These are phyloP conservation scores for Poeciliopsis occidentalis DNA, from an alignment of 2,113 vertebrate species.

Conservation along the genomic window DNA sequence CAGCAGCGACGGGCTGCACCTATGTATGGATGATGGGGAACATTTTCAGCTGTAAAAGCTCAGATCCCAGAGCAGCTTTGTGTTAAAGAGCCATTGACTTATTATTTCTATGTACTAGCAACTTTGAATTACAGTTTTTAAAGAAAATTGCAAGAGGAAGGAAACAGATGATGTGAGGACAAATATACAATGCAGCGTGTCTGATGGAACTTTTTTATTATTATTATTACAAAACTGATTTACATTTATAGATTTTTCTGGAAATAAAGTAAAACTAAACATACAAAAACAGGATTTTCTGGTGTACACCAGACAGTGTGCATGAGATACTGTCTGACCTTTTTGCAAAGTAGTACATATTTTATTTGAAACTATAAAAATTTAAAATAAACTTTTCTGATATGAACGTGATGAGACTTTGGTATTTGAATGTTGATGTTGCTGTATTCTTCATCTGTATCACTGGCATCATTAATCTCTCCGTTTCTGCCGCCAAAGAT, in stretches of 20 bases:
- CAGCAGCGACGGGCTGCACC: background rate
- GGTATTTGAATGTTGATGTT: too few species aligned
- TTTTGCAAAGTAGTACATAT: too few species aligned
- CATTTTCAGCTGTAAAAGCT: background rate
- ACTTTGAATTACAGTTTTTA: conserved; percentile 1
- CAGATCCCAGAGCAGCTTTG: background rate
- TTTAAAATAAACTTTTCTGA: too few species aligned
- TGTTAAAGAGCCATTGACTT: background rate
- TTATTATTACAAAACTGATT: background rate
- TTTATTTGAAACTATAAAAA: too few species aligned
- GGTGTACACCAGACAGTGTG: too few species aligned
- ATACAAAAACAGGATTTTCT: background rate
- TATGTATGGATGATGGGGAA: background rate
- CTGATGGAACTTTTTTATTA: too few species aligned
- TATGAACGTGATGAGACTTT: too few species aligned
- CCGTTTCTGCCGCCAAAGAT: too few species aligned
- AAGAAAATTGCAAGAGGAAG: background rate
- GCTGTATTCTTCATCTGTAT: too few species aligned
- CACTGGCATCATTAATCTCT: too few species aligned
- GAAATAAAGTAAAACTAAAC: background rate
- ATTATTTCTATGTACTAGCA: background rate
- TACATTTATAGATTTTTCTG: background rate
- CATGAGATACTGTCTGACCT: too few species aligned
- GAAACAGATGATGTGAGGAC: background rate
- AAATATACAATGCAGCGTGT: too few species aligned